These are phyloP conservation scores for Drosophila limbata DNA, from an alignment of 2,888 invertebrate species.

Conservation along the genomic window DNA sequence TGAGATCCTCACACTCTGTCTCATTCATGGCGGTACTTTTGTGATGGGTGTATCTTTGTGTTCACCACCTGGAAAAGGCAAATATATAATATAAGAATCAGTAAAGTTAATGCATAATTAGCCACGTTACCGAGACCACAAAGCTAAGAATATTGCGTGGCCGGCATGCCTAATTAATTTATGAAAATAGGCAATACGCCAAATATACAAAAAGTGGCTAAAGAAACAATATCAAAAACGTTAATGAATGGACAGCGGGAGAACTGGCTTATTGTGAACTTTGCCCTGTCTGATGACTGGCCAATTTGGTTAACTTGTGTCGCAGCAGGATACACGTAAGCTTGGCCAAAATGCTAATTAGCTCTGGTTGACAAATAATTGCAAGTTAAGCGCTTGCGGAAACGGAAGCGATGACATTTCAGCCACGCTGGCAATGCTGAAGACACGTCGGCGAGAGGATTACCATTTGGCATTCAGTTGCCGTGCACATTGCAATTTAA, in stretches of 20 bases:
- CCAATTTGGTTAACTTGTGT: slow-evolving; percentile 43
- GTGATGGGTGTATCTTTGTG: slow-evolving; percentile 80
- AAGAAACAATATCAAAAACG: slow-evolving; percentile 26
- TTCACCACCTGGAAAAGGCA: slow-evolving; percentile 83
- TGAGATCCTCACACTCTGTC: slow-evolving; percentile 92
- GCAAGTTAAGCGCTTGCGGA: slow-evolving; percentile 50
- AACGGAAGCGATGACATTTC: slow-evolving; percentile 43
- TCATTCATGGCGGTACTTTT: slow-evolving; percentile 90
- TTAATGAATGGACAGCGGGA: slow-evolving; percentile 33
- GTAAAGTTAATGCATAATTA: slow-evolving; percentile 42
- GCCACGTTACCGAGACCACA: slow-evolving; percentile 10
- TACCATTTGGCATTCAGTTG: slow-evolving; percentile 46
- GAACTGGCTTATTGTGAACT: slow-evolving; percentile 12
- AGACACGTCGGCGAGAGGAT: neutral
- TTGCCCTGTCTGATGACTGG: slow-evolving; percentile 4
- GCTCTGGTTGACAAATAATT: slow-evolving; percentile 44
- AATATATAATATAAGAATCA: slow-evolving; percentile 26
- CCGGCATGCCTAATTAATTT: slow-evolving; percentile 69
- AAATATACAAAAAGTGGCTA: no score
- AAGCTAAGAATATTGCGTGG: slow-evolving; percentile 31
- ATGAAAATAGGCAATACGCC: slow-evolving; percentile 52
- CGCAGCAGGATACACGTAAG: slow-evolving; percentile 29
- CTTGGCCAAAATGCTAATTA: slow-evolving; percentile 14
- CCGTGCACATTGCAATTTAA: slow-evolving; percentile 73
- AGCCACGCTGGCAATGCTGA: neutral